Evolutionary conservation across 2,113 vertebrate genomes (phyloP).

Genomic region (Strigops habroptila): DNA sequence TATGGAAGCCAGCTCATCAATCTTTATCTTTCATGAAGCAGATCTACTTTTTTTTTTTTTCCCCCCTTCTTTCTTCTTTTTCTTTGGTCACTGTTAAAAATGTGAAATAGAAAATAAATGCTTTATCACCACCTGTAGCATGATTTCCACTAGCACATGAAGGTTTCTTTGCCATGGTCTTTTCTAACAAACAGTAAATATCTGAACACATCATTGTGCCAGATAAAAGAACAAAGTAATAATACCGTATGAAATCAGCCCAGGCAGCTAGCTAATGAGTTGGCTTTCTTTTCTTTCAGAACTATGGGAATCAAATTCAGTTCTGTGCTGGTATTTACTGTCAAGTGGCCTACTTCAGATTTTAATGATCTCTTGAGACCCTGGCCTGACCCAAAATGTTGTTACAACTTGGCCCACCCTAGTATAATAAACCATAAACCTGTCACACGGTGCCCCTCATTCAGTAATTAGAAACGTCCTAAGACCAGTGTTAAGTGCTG

Average conservation of each 20-base stretch:
- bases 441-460: neutral
- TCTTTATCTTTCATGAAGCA: neutral
- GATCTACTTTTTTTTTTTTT: neutral
- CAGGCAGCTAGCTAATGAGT: neutral
- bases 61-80: neutral
- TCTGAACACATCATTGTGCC: neutral
- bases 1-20: neutral
- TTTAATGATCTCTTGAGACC: constrained; percentile 54
- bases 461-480: constrained; percentile 40
- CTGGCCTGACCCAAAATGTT: constrained; percentile 36
- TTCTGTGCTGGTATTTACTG: constrained; percentile 3
- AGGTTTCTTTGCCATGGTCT: neutral
- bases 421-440: constrained; percentile 13
- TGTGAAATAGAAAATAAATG: neutral
- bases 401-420: constrained; percentile 4
- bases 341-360: constrained; percentile 35
- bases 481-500: neutral
- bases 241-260: neutral
- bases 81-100: neutral
- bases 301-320: neutral
- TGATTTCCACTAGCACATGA: neutral
- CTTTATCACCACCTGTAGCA: neutral
- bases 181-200: constrained; percentile 35
- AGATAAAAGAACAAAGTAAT: constrained; percentile 30
- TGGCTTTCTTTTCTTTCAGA: constrained; percentile 22